These are phyloP conservation scores for Aleiodes leptofemur DNA, from an alignment of 2,888 invertebrate genomes.

Conservation along the genomic window DNA sequence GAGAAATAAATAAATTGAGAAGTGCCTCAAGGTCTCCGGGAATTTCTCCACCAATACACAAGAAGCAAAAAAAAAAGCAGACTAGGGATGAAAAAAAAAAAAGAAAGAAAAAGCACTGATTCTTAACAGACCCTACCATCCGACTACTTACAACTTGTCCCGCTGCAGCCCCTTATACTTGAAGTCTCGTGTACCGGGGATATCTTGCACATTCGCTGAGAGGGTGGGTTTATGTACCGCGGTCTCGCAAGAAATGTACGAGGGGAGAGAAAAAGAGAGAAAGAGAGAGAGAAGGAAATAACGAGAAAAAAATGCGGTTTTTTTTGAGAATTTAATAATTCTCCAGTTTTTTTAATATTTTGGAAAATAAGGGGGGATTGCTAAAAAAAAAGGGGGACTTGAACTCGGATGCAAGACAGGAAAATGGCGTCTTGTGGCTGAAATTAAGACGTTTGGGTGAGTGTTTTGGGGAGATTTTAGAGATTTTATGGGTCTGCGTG, in stretches of 20 bases:
- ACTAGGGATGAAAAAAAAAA: too few species aligned
- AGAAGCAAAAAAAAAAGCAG: conserved; percentile 39
- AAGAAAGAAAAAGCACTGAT: conserved; percentile 54
- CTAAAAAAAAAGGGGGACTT: too few species aligned
- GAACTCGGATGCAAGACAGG: too few species aligned
- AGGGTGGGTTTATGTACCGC: conserved; percentile 58
- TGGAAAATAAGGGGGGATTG: too few species aligned
- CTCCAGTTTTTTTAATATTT: too few species aligned
- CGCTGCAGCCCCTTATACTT: conserved; percentile 16
- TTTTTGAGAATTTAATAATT: too few species aligned
- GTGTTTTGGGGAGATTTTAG: too few species aligned
- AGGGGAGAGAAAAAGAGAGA: conserved; percentile 30
- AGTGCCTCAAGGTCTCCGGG: conserved; percentile 51
- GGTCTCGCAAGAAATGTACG: conserved; percentile 54
- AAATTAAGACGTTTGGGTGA: too few species aligned
- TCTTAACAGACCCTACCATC: conserved; percentile 53
- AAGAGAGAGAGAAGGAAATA: conserved; percentile 49
- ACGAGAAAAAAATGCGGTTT: neutral
- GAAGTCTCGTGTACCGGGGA: conserved; percentile 36
- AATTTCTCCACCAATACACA: conserved; percentile 7
- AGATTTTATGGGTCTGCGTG: too few species aligned
- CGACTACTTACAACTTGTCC: conserved; percentile 64
- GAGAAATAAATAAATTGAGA: conserved; percentile 59
- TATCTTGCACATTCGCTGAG: conserved; percentile 43
- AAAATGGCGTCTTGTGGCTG: too few species aligned